phyloP scores from a whole-genome alignment of 2,113 vertebrate species.

The Sminthopsis crassicaudata region DNA sequence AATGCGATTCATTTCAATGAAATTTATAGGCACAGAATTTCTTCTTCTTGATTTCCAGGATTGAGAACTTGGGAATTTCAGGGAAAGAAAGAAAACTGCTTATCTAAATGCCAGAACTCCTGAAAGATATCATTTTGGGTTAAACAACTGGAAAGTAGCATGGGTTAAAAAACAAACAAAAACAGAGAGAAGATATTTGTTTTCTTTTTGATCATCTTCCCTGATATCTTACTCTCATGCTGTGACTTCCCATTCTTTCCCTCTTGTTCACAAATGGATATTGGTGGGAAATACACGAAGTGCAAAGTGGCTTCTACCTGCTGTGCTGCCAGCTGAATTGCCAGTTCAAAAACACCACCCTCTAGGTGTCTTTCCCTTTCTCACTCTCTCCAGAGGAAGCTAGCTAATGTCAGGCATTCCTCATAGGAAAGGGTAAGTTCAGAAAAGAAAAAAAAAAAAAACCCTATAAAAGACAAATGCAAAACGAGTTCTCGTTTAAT shows the following conservation, averaged over 20 bases:
- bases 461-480: slow-evolving; percentile 49
- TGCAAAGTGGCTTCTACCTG: slow-evolving; percentile 86
- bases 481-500: slow-evolving; percentile 31
- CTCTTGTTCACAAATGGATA: slow-evolving; percentile 85
- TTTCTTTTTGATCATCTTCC: slow-evolving; percentile 75
- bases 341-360: slow-evolving; percentile 78
- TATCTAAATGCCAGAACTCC: slow-evolving; percentile 44
- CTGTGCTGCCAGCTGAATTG: slow-evolving; percentile 82
- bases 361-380: slow-evolving; percentile 66
- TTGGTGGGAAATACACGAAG: slow-evolving; percentile 84
- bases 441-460: slow-evolving; percentile 52
- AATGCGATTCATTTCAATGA: neutral
- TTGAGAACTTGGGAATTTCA: slow-evolving; percentile 44
- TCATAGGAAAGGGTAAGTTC: slow-evolving; percentile 62
- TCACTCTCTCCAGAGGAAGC: slow-evolving; percentile 70
- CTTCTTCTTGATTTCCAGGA: neutral
- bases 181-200: slow-evolving; percentile 72
- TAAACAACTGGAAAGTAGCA: slow-evolving; percentile 68
- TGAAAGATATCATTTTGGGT: slow-evolving; percentile 64
- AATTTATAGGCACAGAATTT: slow-evolving; percentile 1
- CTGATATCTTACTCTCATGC: slow-evolving; percentile 79
- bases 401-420: slow-evolving; percentile 60
- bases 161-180: slow-evolving; percentile 60
- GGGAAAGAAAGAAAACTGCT: slow-evolving; percentile 55
- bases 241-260: slow-evolving; percentile 80